A percentile compares a stretch with the other conserved stretches of the same genome.
Conservation (phyloP, 2,797 vertebrate genomes). For the Melanotaenia maccullochi region DNA sequence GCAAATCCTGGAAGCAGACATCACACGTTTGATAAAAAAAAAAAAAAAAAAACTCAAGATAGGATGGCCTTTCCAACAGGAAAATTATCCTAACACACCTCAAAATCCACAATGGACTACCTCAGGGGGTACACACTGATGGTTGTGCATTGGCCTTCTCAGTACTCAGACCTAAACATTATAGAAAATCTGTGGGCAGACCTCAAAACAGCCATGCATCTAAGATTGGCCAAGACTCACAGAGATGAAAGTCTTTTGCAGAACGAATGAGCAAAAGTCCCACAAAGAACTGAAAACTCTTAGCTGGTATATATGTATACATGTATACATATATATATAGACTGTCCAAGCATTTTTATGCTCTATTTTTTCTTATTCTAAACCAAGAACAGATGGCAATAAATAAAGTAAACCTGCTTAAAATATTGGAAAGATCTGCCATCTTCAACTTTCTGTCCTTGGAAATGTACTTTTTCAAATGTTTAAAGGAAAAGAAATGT, state of each 20-base stretch:
- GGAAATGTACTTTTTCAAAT: background rate
- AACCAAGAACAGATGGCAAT: background rate
- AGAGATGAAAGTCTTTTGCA: slow-evolving; percentile 2
- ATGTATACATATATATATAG: background rate
- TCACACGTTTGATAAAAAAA: background rate
- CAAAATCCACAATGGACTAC: background rate
- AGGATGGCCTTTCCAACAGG: no score
- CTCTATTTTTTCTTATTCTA: background rate
- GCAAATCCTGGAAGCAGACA: background rate
- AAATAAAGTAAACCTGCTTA: background rate
- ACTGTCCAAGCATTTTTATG: background rate
- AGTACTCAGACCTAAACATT: background rate
- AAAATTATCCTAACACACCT: background rate
- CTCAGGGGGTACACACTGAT: background rate
- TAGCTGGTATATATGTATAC: background rate
- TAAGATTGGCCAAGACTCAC: background rate
- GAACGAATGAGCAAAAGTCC: slow-evolving; percentile 1
- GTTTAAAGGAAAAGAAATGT: background rate
- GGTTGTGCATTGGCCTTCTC: background rate
- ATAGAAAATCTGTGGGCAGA: slow-evolving; percentile 10
- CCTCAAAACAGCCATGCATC: background rate
- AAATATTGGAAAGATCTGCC: background rate
- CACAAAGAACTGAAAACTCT: background rate
- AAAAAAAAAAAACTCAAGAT: background rate
- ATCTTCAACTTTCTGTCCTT: background rate